A percentile compares a stretch with the other conserved stretches of the same genome.
Conservation (phyloP, 2,888 invertebrate genomes). For the Belgica antarctica region DNA sequence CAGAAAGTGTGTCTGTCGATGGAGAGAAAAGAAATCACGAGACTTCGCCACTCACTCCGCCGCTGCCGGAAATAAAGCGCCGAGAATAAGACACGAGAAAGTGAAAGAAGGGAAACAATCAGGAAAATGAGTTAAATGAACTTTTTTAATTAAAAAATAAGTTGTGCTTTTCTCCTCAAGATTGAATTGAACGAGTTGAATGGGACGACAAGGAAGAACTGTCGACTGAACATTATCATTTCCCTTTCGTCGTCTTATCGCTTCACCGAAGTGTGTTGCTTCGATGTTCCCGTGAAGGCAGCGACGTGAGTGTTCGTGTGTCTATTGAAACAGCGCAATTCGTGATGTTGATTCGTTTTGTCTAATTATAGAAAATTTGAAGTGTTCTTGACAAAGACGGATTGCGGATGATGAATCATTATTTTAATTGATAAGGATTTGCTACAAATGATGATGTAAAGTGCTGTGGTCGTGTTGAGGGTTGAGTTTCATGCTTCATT, state of each 20-base stretch:
- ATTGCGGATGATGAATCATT: too few species aligned
- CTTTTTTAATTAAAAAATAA: conserved; percentile 43
- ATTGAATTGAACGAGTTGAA: too few species aligned
- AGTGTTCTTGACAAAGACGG: too few species aligned
- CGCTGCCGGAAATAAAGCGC: background rate
- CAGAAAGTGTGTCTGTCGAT: background rate
- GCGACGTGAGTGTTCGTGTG: background rate
- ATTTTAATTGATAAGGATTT: too few species aligned
- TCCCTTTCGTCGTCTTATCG: background rate
- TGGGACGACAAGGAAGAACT: background rate
- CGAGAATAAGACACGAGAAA: background rate
- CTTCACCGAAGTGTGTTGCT: background rate
- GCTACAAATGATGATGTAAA: too few species aligned
- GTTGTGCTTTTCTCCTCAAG: too few species aligned
- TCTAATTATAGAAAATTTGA: background rate
- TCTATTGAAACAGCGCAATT: background rate
- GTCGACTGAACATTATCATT: background rate
- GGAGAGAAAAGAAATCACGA: conserved; percentile 25
- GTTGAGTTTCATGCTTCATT: too few species aligned
- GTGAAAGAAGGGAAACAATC: conserved; percentile 8
- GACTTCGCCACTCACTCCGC: conserved; percentile 11
- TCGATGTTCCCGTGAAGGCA: background rate
- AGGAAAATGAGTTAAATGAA: conserved; percentile 36
- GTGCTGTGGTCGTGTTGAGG: too few species aligned
- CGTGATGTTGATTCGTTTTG: background rate